A percentile compares a stretch with the other conserved stretches of the same genome.
Conservation (phyloP, 2,888 invertebrate genomes). For the Ligdia adustata region DNA sequence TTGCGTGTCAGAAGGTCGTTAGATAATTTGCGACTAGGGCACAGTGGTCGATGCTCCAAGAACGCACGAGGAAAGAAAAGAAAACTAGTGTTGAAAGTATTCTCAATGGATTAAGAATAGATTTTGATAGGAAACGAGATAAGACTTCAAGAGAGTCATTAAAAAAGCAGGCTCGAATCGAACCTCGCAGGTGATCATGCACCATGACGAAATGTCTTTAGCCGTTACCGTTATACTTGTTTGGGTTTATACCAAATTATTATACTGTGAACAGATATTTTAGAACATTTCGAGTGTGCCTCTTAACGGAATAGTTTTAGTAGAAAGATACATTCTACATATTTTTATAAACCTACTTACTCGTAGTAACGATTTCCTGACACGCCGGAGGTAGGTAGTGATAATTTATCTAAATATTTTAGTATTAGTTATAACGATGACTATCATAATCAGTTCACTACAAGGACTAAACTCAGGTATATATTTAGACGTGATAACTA, state of each 20-base stretch:
- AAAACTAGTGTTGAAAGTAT: slow-evolving; percentile 6
- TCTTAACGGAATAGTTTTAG: too few relatives aligned
- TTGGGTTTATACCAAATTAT: too few relatives aligned
- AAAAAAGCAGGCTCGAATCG: slow-evolving; percentile 7
- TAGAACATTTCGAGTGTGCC: neutral
- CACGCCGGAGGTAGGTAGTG: too few relatives aligned
- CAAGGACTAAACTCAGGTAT: too few relatives aligned
- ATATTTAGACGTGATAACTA: too few relatives aligned
- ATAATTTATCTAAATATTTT: too few relatives aligned
- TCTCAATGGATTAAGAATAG: slow-evolving; percentile 1
- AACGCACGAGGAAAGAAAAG: slow-evolving; percentile 11
- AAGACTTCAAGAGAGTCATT: slow-evolving; percentile 3
- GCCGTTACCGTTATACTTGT: slow-evolving; percentile 18
- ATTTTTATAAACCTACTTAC: too few relatives aligned
- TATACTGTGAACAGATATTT: slow-evolving; percentile 1
- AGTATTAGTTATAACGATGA: too few relatives aligned
- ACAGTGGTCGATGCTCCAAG: slow-evolving; percentile 23
- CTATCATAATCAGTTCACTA: too few relatives aligned
- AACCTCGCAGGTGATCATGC: slow-evolving; percentile 12
- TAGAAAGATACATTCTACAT: too few relatives aligned
- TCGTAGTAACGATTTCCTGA: too few relatives aligned
- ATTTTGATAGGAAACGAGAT: slow-evolving; percentile 8
- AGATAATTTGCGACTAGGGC: slow-evolving; percentile 39
- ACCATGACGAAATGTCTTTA: slow-evolving; percentile 24
- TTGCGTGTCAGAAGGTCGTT: slow-evolving; percentile 50